phyloP scores from a whole-genome alignment of 2,888 invertebrate species.

The Melieria omissa region DNA sequence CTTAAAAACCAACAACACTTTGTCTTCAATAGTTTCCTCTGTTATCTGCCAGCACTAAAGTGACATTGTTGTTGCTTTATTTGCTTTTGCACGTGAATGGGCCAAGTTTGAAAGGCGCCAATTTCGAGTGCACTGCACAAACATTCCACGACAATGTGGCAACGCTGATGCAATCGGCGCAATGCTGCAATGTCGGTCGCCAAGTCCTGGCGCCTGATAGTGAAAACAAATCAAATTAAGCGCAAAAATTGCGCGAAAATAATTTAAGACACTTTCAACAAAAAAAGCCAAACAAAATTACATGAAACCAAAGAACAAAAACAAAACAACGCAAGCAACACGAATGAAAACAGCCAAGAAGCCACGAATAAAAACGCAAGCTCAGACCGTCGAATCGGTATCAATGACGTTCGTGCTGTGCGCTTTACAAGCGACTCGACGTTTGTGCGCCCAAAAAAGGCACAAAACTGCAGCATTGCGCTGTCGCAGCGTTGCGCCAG shows the following conservation, averaged over 20 bases:
- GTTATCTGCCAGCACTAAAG: too few species aligned
- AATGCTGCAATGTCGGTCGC: too few species aligned
- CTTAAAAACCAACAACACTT: too few species aligned
- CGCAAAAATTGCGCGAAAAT: conserved; percentile 49
- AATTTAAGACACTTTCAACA: conserved; percentile 46
- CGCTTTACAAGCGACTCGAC: conserved; percentile 24
- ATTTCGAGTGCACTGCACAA: too few species aligned
- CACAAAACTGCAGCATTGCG: conserved; percentile 15
- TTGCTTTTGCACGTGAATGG: too few species aligned
- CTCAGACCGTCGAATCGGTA: neutral
- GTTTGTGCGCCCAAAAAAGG: conserved; percentile 19
- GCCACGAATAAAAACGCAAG: conserved; percentile 3
- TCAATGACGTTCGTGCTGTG: conserved; percentile 14
- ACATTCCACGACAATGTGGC: too few species aligned
- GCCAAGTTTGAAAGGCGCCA: too few species aligned
- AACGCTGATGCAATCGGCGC: too few species aligned
- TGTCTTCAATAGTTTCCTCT: too few species aligned
- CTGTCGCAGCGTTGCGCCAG: conserved; percentile 4
- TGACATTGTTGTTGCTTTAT: too few species aligned
- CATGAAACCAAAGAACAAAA: neutral
- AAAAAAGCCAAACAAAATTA: conserved; percentile 13
- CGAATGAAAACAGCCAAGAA: neutral
- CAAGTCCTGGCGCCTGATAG: conserved; percentile 59
- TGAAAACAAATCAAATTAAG: conserved; percentile 48
- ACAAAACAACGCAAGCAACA: conserved; percentile 25